Percentiles rank a stretch among this genome's conserved stretches.
Conservation (phyloP, 2,797 vertebrate species). For the Coluber constrictor region DNA sequence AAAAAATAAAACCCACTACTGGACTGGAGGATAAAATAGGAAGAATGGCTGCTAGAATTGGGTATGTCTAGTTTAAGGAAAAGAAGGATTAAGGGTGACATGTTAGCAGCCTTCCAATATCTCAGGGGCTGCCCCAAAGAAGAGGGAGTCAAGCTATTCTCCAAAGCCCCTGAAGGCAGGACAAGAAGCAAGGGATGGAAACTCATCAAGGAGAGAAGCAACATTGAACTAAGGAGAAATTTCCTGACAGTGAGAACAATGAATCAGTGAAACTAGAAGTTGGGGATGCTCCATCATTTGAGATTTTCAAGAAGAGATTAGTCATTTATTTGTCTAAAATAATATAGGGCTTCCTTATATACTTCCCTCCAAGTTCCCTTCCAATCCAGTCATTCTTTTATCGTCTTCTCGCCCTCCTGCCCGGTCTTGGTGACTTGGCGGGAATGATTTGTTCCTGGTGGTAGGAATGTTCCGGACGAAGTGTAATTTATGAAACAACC, state of each 20-base stretch:
- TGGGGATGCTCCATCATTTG: fast-evolving
- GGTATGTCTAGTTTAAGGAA: fast-evolving
- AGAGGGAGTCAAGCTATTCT: background rate
- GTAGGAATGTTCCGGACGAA: background rate
- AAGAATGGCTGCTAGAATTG: fast-evolving
- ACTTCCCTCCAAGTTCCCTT: background rate
- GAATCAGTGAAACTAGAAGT: background rate
- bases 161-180: background rate
- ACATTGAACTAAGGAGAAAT: background rate
- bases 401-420: background rate
- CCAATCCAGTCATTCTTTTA: background rate
- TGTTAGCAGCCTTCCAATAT: background rate
- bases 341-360: background rate
- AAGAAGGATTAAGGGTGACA: background rate
- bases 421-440: background rate
- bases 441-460: background rate
- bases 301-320: background rate
- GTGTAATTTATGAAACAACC: too few relatives aligned
- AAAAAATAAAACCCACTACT: too few relatives aligned
- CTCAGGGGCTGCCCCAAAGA: background rate
- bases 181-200: background rate
- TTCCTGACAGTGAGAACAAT: background rate
- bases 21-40: too few relatives aligned
- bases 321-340: background rate
- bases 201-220: background rate